A percentile compares a stretch with the other conserved stretches of the same genome.
Conservation (phyloP, 2,888 invertebrate genomes). For the Trachelus iudaicus region DNA sequence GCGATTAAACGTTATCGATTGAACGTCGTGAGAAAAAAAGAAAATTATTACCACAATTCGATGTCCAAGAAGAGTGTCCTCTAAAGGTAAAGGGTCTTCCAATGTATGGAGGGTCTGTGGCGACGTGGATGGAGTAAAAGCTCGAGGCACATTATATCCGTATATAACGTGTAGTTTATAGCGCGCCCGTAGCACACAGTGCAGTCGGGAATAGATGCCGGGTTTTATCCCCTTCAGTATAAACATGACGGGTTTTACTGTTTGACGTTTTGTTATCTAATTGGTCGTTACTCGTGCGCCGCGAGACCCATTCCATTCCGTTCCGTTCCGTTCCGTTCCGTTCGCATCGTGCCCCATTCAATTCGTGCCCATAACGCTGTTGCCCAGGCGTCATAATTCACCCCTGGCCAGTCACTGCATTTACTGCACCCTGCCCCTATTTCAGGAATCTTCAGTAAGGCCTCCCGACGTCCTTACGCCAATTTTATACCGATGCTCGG, state of each 20-base stretch:
- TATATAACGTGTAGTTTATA: conserved; percentile 45
- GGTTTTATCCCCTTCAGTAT: conserved; percentile 54
- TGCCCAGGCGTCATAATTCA: conserved; percentile 22
- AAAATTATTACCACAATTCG: not conserved
- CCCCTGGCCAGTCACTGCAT: conserved; percentile 24
- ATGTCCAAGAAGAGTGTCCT: not conserved
- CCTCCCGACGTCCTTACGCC: not conserved
- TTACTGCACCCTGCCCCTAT: conserved; percentile 15
- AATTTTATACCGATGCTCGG: not conserved
- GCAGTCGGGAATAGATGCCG: conserved; percentile 35
- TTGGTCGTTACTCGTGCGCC: conserved; percentile 49
- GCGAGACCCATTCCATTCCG: conserved; percentile 31
- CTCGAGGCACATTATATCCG: conserved; percentile 38
- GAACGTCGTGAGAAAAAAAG: not conserved
- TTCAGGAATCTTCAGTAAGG: not conserved
- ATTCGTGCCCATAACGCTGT: conserved; percentile 15
- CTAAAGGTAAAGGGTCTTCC: not conserved
- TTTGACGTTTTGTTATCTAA: conserved; percentile 61
- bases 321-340: conserved; percentile 16
- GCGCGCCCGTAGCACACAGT: conserved; percentile 24
- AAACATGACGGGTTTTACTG: conserved; percentile 58
- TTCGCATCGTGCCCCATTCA: conserved; percentile 19
- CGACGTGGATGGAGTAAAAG: conserved; percentile 28
- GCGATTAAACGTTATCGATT: not conserved
- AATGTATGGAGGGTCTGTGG: conserved; percentile 8